Percentiles rank a stretch among this genome's conserved stretches.
These are phyloP conservation scores for Odocoileus virginianus DNA, from an alignment of 2,113 vertebrate genomes.

Conservation along the genomic window DNA sequence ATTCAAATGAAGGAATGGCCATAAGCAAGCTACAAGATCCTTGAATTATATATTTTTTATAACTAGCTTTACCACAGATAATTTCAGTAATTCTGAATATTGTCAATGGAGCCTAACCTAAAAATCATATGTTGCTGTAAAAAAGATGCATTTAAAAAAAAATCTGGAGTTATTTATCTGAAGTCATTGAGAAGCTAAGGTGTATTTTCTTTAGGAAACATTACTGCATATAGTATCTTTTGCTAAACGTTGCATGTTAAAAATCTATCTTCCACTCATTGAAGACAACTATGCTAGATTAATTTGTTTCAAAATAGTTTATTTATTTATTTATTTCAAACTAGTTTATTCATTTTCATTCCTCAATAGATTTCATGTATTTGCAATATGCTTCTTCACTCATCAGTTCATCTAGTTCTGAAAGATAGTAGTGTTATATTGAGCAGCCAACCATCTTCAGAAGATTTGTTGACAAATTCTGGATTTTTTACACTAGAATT, in stretches of 20 bases:
- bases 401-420: background rate
- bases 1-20: background rate
- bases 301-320: background rate
- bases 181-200: background rate
- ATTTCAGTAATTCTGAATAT: background rate
- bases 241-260: background rate
- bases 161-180: background rate
- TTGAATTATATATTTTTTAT: background rate
- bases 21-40: background rate
- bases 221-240: background rate
- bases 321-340: background rate
- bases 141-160: background rate
- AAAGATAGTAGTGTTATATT: background rate
- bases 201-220: background rate
- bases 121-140: background rate
- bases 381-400: background rate
- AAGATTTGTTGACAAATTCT: background rate
- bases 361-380: background rate
- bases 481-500: background rate
- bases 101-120: background rate
- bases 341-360: background rate
- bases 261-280: background rate
- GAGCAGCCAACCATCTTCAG: background rate
- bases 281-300: background rate
- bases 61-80: background rate